These are phyloP conservation scores for Lamprotornis superbus DNA, from an alignment of 2,113 vertebrate species.

Conservation along the genomic window DNA sequence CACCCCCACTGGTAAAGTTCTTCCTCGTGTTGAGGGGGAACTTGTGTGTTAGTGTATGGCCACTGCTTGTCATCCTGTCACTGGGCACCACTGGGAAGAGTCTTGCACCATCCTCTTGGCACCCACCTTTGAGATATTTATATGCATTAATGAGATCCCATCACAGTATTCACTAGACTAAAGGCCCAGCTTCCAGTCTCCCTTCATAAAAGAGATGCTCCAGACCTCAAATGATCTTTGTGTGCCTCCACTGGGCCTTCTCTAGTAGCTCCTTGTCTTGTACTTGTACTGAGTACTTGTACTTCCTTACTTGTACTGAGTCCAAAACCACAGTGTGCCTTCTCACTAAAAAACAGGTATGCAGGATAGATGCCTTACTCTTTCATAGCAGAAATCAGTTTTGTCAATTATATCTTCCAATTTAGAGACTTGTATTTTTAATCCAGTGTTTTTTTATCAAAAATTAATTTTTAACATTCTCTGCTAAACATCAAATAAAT, in stretches of 20 bases:
- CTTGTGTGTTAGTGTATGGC: neutral
- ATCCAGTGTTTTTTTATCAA: neutral
- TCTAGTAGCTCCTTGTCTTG: neutral
- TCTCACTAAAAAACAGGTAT: fast-evolving
- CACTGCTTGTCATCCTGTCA: neutral
- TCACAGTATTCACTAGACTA: neutral
- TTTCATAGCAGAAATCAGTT: neutral
- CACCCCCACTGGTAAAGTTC: neutral
- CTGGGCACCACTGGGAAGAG: neutral
- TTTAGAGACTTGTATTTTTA: neutral
- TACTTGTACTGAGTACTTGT: no score
- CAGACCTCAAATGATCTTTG: neutral
- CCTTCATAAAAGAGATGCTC: neutral
- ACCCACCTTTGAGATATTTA: neutral
- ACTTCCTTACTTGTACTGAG: neutral
- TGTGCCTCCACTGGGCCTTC: neutral
- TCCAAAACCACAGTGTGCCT: fast-evolving
- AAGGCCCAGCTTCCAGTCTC: neutral
- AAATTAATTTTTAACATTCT: neutral
- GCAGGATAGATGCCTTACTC: fast-evolving
- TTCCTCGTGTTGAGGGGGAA: fast-evolving
- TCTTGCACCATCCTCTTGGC: neutral
- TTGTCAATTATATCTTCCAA: fast-evolving
- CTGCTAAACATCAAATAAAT: neutral
- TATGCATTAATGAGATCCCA: fast-evolving